Evolutionary conservation across 2,113 vertebrate species (phyloP).

Genomic region (Thomomys bottae): DNA sequence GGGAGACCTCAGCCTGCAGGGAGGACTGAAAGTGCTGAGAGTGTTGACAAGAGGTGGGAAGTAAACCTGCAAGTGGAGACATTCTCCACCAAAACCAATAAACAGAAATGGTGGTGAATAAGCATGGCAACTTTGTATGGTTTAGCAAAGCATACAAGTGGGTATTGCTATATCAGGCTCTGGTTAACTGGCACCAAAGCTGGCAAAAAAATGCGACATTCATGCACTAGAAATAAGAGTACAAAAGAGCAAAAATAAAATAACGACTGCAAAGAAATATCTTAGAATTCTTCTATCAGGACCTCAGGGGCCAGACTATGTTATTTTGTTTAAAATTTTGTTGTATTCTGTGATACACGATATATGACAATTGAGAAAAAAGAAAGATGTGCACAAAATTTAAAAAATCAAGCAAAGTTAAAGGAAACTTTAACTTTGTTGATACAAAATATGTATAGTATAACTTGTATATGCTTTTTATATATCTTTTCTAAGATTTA

Average conservation of each 20-base stretch:
- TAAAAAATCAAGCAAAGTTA: constrained; percentile 16
- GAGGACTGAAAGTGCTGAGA: not conserved
- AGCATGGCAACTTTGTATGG: not conserved
- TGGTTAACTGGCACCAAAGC: not conserved
- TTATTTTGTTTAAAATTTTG: constrained; percentile 24
- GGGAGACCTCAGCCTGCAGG: not conserved
- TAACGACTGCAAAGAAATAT: not conserved
- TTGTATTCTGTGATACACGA: not conserved
- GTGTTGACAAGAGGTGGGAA: not conserved
- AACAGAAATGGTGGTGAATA: rapidly evolving
- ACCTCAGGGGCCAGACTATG: not conserved
- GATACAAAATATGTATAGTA: no score
- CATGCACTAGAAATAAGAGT: not conserved
- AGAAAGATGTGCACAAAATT: not conserved
- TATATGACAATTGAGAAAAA: not conserved
- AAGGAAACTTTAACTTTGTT: no score
- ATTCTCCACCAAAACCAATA: not conserved
- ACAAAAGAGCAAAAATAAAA: not conserved
- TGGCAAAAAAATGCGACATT: constrained; percentile 32
- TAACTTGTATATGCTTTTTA: no score
- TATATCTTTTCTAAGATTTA: no score
- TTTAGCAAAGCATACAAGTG: rapidly evolving
- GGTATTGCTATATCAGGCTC: not conserved
- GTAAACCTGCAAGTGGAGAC: not conserved
- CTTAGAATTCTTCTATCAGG: not conserved